These are phyloP conservation scores for Patella caerulea DNA, from an alignment of 2,888 invertebrate species.

Conservation along the genomic window DNA sequence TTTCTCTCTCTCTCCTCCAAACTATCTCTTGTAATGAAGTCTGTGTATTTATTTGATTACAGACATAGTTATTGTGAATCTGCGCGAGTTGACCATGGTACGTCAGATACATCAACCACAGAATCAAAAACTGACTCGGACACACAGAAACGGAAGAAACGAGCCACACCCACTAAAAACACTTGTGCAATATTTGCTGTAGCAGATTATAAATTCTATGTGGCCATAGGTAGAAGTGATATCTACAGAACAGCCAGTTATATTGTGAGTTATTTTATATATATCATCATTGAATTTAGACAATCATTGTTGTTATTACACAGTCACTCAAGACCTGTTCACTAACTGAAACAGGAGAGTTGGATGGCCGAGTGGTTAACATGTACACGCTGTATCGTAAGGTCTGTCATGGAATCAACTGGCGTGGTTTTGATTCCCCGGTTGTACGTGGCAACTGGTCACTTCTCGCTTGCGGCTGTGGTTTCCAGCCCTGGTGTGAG, in stretches of 20 bases:
- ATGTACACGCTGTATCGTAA: too few relatives aligned
- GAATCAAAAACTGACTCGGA: neutral
- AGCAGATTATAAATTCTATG: slow-evolving; percentile 94
- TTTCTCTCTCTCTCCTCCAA: neutral
- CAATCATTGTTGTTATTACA: too few relatives aligned
- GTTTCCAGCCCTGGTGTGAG: too few relatives aligned
- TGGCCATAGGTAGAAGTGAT: slow-evolving; percentile 94
- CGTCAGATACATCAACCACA: neutral
- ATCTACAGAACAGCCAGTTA: slow-evolving; percentile 97
- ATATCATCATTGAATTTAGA: too few relatives aligned
- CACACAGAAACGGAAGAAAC: slow-evolving; percentile 24
- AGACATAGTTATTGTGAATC: slow-evolving; percentile 30
- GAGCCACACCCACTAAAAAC: slow-evolving; percentile 37
- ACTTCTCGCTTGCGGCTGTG: too few relatives aligned
- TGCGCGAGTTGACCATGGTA: slow-evolving; percentile 15
- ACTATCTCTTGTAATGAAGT: too few relatives aligned
- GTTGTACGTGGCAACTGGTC: too few relatives aligned
- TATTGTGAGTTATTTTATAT: slow-evolving; percentile 76
- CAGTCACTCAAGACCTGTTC: too few relatives aligned
- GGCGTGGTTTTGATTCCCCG: too few relatives aligned
- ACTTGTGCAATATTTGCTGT: slow-evolving; percentile 88
- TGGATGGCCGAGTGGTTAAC: too few relatives aligned
- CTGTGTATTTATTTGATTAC: slow-evolving; percentile 12
- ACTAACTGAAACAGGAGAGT: too few relatives aligned
- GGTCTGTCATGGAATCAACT: too few relatives aligned